phyloP scores from a whole-genome alignment of 2,797 vertebrate genomes.

The Squalus acanthias region DNA sequence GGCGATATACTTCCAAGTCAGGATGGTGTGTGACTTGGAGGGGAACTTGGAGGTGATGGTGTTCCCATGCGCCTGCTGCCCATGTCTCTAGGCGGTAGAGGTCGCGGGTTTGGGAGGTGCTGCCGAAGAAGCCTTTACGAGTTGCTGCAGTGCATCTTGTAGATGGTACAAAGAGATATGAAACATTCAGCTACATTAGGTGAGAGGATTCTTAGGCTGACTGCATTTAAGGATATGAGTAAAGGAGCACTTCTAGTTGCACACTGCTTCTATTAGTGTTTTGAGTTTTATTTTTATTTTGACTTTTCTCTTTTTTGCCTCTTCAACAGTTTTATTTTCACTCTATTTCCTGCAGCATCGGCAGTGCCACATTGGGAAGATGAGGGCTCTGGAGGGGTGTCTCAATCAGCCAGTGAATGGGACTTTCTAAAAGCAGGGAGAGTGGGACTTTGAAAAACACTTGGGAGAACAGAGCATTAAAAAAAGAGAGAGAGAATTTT shows the following conservation, averaged over 20 bases:
- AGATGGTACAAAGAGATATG: background rate
- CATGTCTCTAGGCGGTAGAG: too few relatives aligned
- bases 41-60: too few relatives aligned
- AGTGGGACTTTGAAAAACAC: background rate
- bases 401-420: background rate
- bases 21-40: too few relatives aligned
- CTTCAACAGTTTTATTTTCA: background rate
- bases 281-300: background rate
- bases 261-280: background rate
- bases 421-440: background rate
- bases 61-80: too few relatives aligned
- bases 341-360: background rate
- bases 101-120: too few relatives aligned
- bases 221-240: background rate
- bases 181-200: background rate
- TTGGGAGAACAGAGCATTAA: background rate
- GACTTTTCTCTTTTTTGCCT: background rate
- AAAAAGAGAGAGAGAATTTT: background rate
- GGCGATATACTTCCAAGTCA: too few relatives aligned
- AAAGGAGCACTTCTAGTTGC: background rate
- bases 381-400: background rate
- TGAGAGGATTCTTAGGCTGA: background rate
- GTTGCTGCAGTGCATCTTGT: too few relatives aligned
- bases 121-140: too few relatives aligned
- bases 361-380: background rate